Evolutionary conservation across 2,888 invertebrate species (phyloP).

Genomic region (Xestia c-nigrum): DNA sequence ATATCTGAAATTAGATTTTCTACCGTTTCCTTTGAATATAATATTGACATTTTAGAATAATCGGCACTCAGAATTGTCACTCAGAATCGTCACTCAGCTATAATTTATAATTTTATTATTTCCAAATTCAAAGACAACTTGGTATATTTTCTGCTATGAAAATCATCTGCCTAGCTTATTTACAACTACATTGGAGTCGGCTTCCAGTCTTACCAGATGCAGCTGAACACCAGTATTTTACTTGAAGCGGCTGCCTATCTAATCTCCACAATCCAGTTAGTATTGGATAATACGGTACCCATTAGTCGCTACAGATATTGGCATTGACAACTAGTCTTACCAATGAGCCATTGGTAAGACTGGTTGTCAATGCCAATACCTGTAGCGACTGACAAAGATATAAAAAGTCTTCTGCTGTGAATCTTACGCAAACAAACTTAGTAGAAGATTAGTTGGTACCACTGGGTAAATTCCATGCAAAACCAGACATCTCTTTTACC

Average conservation of each 20-base stretch:
- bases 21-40: neutral
- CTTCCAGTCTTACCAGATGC: neutral
- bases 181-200: neutral
- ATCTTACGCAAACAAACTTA: neutral
- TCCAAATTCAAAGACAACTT: neutral
- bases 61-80: too few species aligned
- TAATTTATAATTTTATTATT: neutral
- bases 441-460: neutral
- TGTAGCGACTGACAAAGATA: neutral
- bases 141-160: neutral
- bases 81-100: neutral
- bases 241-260: too few species aligned
- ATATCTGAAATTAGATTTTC: conserved; percentile 6
- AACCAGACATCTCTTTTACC: neutral
- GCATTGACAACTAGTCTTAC: too few species aligned
- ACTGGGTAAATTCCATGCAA: neutral
- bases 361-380: neutral
- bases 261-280: too few species aligned
- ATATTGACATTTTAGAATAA: neutral
- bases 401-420: neutral
- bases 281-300: too few species aligned
- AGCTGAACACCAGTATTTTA: neutral
- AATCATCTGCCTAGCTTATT: neutral
- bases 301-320: too few species aligned
- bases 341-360: too few species aligned